These are phyloP conservation scores for Falco naumanni DNA, from an alignment of 2,797 vertebrate species.

Conservation along the genomic window DNA sequence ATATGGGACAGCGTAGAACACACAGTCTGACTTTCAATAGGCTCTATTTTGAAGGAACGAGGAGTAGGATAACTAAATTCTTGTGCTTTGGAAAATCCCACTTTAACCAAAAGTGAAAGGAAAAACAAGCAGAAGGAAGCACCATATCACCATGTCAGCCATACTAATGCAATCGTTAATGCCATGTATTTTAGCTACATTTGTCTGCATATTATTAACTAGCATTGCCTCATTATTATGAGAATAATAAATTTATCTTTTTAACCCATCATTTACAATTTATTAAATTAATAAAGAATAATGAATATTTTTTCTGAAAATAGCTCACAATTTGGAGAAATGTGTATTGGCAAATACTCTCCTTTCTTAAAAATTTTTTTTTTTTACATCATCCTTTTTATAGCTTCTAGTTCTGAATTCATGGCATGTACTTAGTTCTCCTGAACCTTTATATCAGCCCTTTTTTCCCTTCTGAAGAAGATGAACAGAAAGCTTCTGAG, in stretches of 20 bases:
- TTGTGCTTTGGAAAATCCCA: neutral
- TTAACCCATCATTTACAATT: neutral
- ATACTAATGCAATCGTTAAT: neutral
- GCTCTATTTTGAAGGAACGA: neutral
- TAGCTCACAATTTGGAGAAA: neutral
- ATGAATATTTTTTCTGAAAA: neutral
- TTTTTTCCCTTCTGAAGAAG: neutral
- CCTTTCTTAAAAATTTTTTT: neutral
- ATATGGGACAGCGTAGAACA: neutral
- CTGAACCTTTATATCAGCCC: neutral
- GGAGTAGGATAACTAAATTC: neutral
- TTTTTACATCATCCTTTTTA: neutral
- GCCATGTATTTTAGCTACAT: neutral
- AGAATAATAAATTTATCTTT: neutral
- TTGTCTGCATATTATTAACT: neutral
- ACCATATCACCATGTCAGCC: neutral
- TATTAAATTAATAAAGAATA: no score
- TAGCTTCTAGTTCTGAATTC: neutral
- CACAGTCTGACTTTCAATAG: neutral
- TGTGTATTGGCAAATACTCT: neutral
- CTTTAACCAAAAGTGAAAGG: constrained; percentile 30
- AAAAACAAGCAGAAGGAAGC: constrained; percentile 6
- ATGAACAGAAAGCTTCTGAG: neutral
- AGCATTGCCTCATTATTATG: neutral
- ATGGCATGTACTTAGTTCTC: neutral